phyloP scores from a whole-genome alignment of 2,113 vertebrate species.

The Protobothrops mucrosquamatus region DNA sequence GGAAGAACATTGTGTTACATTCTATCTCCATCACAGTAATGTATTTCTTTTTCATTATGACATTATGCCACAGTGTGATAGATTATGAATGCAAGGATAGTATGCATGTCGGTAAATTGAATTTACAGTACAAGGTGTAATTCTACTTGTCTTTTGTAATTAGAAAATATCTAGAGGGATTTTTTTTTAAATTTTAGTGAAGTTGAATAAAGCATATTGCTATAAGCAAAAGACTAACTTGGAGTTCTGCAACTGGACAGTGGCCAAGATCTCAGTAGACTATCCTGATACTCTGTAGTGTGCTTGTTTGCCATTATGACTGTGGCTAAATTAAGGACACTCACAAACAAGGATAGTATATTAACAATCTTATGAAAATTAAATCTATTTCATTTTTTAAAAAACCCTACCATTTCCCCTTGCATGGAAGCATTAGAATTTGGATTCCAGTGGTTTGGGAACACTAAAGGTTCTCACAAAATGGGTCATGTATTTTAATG shows the following conservation, averaged over 20 bases:
- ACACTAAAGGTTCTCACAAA: background rate
- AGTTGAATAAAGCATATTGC: background rate
- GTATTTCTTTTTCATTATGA: constrained; percentile 54
- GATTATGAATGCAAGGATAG: background rate
- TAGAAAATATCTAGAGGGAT: constrained; percentile 9
- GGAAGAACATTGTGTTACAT: constrained; percentile 48
- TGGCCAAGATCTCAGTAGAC: background rate
- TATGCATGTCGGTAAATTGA: background rate
- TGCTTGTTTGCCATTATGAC: background rate
- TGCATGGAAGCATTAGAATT: background rate
- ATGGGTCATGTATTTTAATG: background rate
- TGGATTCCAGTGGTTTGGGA: background rate
- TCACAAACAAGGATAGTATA: background rate
- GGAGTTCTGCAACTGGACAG: background rate
- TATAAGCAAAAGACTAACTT: background rate
- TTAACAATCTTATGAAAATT: background rate
- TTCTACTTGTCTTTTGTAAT: constrained; percentile 12
- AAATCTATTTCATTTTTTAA: background rate
- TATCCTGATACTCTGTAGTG: background rate
- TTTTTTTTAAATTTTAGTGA: background rate
- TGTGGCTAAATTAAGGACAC: background rate
- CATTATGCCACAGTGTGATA: constrained; percentile 44
- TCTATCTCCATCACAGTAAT: constrained; percentile 8
- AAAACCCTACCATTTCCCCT: background rate
- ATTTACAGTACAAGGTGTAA: background rate